Base-by-base conservation (phyloP, 2,888 invertebrate species). In the Drosophila merina region DNA sequence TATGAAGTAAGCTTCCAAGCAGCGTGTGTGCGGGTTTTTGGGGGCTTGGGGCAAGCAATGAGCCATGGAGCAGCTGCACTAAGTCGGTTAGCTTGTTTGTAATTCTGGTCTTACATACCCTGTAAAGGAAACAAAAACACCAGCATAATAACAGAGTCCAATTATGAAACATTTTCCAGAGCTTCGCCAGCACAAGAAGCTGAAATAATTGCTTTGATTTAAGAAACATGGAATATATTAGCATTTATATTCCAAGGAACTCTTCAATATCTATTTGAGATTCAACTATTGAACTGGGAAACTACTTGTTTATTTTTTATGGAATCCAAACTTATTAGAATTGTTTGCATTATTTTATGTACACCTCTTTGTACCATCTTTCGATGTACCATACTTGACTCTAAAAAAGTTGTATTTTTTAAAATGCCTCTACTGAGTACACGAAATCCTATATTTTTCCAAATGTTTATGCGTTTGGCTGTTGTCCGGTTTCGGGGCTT, bases 61-160 rank as follows among this genome's bases (percentile, higher is more conserved):
- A 52, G 52, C 36, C 55, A 71, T 71, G 57, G 69, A 62, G 52
- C 63, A 69, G 60, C 57, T 76, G 69, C 50, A 62, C 48, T 51
- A 60, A 64, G 44, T 60, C 58, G 54, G 30, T 72, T 63, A 52
- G 49, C 52, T 54, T 49, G 33, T 50, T 47, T 33, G 57, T 60
- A 60, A 71, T 49, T 44, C 60, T 49, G 36, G 36, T 44, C 57
- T 45, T 38, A 47, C 38, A 49, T 59, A 59, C 57, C 62, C 52
- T 57, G 45, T 49, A 31, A 50, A 14, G 1, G 12, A 5, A 44
- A 31, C 30, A 2, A 14, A 26, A 50, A 40, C n/a, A 33, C 26
- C 25, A 20, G 1, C 10, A 30, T 14, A 14, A 31, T 6, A 9
- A 5, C 31, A 9, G 3, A 9, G 14, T 4, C n/a, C 0, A 5